Conservation (phyloP, 2,113 vertebrate genomes). For the Prunella fulvescens region DNA sequence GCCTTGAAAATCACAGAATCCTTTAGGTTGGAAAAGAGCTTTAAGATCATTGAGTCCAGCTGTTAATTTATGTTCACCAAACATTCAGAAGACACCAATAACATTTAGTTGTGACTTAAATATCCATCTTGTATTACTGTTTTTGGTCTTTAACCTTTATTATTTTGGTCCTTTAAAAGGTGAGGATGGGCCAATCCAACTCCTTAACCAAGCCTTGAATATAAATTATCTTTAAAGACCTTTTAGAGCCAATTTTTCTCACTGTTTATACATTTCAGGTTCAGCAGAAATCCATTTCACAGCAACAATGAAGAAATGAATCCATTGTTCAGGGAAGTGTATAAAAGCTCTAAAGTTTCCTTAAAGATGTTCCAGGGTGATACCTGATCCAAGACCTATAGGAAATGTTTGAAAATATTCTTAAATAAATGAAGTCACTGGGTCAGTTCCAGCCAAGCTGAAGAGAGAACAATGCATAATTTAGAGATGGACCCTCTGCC, state of each 20-base stretch:
- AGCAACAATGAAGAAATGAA: background rate
- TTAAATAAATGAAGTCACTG: background rate
- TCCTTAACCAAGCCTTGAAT: background rate
- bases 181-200: background rate
- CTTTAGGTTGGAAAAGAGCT: background rate
- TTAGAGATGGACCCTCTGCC: background rate
- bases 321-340: background rate
- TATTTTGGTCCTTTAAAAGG: background rate
- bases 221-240: background rate
- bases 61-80: background rate
- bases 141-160: background rate
- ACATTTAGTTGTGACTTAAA: background rate
- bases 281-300: background rate
- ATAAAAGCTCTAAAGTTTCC: slow-evolving; percentile 6
- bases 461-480: slow-evolving; percentile 12
- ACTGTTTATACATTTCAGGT: background rate
- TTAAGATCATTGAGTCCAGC: background rate
- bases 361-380: background rate
- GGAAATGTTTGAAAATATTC: background rate
- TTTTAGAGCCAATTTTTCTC: background rate
- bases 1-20: background rate
- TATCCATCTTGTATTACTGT: accelerated
- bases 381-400: background rate
- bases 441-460: background rate
- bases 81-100: background rate